Evolutionary conservation across 2,888 invertebrate species (phyloP).

Genomic region (Drosophila austrosaltans): DNA sequence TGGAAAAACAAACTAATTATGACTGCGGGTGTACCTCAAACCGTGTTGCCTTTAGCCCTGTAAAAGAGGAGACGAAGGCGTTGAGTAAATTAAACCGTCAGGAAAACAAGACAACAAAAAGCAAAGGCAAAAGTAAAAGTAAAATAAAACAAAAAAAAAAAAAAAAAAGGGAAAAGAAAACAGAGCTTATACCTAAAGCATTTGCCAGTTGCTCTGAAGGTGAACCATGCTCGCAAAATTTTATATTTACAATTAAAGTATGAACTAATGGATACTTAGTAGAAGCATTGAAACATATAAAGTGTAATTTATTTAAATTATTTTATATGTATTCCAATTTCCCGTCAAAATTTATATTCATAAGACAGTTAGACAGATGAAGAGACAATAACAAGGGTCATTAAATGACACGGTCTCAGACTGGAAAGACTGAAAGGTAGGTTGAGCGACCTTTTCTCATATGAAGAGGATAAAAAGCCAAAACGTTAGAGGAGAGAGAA

Average conservation of each 20-base stretch:
- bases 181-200: slow-evolving; percentile 18
- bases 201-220: slow-evolving; percentile 13
- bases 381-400: too few species aligned
- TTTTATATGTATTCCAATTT: too few species aligned
- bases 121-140: slow-evolving; percentile 32
- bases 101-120: slow-evolving; percentile 47
- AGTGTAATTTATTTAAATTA: not conserved
- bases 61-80: slow-evolving; percentile 28
- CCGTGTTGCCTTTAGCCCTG: slow-evolving; percentile 39
- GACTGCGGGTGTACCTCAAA: slow-evolving; percentile 59
- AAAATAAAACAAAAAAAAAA: slow-evolving; percentile 61
- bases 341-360: too few species aligned
- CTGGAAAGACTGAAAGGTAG: too few species aligned
- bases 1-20: slow-evolving; percentile 76
- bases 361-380: too few species aligned
- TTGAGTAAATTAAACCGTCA: slow-evolving; percentile 69
- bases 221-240: not conserved
- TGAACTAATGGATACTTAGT: not conserved
- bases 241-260: not conserved
- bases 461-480: too few species aligned
- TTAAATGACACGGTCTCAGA: too few species aligned
- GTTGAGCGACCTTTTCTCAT: too few species aligned
- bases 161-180: slow-evolving; percentile 32
- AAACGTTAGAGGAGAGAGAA: too few species aligned
- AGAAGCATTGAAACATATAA: not conserved